Percentiles rank a stretch among this genome's conserved stretches.
These are phyloP conservation scores for Tringa solitaria DNA, from an alignment of 2,113 vertebrate genomes.

Conservation along the genomic window DNA sequence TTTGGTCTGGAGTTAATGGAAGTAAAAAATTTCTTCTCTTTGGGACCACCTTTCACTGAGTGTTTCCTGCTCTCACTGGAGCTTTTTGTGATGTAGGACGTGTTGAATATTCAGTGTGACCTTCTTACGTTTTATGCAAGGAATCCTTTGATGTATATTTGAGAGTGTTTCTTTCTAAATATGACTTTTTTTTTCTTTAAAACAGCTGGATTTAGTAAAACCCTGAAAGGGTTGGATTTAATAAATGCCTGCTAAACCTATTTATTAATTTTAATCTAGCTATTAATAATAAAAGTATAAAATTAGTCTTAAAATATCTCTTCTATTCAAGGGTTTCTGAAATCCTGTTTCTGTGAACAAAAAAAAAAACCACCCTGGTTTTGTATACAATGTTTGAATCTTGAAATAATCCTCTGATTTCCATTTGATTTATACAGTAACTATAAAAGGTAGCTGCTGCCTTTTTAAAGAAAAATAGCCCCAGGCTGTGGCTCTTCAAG, in stretches of 20 bases:
- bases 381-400: background rate
- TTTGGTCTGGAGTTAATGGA: background rate
- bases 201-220: background rate
- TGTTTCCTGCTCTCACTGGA: background rate
- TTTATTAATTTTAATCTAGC: background rate
- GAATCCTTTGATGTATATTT: conserved; percentile 5
- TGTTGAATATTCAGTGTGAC: background rate
- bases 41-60: background rate
- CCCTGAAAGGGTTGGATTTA: background rate
- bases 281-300: background rate
- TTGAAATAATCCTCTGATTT: conserved; percentile 14
- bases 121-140: background rate
- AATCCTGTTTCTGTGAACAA: background rate
- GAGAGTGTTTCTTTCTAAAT: background rate
- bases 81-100: conserved; percentile 5
- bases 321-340: background rate
- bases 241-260: background rate
- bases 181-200: background rate
- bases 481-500: background rate
- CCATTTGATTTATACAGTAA: background rate
- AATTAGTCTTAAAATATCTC: background rate
- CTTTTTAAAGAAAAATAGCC: background rate
- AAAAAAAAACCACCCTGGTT: background rate
- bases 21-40: background rate
- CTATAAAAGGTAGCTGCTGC: background rate